Base-by-base conservation (phyloP, 2,797 vertebrate species). In the Hypotaenidia okinawae region DNA sequence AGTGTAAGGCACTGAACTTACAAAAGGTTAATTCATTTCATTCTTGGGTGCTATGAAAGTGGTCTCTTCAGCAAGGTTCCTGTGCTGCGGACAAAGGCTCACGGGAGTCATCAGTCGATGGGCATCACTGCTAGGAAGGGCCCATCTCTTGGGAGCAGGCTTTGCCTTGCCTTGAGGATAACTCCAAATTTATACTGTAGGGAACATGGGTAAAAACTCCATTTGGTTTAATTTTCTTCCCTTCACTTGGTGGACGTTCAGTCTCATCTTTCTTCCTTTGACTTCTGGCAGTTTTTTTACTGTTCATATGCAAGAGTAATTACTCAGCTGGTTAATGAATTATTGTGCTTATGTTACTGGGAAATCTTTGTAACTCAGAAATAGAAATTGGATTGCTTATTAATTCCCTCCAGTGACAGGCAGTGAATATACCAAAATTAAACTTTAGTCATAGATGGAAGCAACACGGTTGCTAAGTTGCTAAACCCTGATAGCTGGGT, bases 241-340 rank as follows among this genome's bases (percentile, higher is more conserved):
- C 6, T 57, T 39, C 43, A 30, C 21, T 41, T 32, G 6, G 16
- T 1, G 5, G 18, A 51, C 0, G 0, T n/a, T 74, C 17, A 49
- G 28, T 27, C 32, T 93, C 63, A n/a, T 70, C 66, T 62, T 73
- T 76, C 39, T 57, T 67, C 45, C 43, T 81, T 55, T 67, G 76
- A 33, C 64, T 77, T 77, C 11, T 61, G 72, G 16, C 54, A 3
- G 11, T 67, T 72, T 27, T 62, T 54, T 81, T 78, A 14, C n/a
- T 59, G 58, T 66, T 92, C 69, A 10, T 49, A 37, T 15, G 33
- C 24, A 32, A 5, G 41, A 63, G 51, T 41, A 85, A 70, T 89
- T 80, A 39, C 37, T 85, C 30, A 41, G 61, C 45, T 89, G 61
- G 25, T 77, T 86, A 80, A 87, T 49, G 61, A 85, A 41, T 88